Percentiles rank a stretch among this genome's conserved stretches.
Evolutionary conservation across 2,113 vertebrate genomes (phyloP).

Genomic region (Poecile atricapillus): DNA sequence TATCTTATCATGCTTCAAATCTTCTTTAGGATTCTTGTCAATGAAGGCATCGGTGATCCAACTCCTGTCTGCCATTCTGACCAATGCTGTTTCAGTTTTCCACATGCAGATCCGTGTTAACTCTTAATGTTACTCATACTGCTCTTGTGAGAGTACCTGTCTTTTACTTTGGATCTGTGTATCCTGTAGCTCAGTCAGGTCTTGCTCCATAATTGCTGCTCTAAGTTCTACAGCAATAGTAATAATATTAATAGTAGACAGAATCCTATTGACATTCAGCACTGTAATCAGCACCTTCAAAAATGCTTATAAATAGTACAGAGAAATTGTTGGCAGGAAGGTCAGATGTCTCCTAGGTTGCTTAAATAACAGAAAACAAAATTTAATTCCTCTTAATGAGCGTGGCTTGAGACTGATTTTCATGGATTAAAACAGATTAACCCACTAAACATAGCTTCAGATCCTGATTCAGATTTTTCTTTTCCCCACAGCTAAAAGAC

Average conservation of each 20-base stretch:
- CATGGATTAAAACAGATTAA: slow-evolving; percentile 33
- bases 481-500: not conserved
- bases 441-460: slow-evolving; percentile 1
- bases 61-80: not conserved
- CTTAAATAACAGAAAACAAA: slow-evolving; percentile 24
- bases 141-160: not conserved
- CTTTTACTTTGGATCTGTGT: not conserved
- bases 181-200: not conserved
- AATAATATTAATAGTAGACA: not conserved
- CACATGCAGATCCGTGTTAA: not conserved
- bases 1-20: not conserved
- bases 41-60: not conserved
- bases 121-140: not conserved
- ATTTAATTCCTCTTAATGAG: not conserved
- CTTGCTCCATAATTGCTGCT: not conserved
- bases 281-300: not conserved
- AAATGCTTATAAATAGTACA: not conserved
- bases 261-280: not conserved
- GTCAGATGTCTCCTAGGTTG: not conserved
- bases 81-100: not conserved
- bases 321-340: not conserved
- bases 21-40: not conserved
- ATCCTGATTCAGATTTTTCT: not conserved
- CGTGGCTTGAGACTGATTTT: slow-evolving; percentile 1
- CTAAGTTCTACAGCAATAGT: not conserved